These are phyloP conservation scores for Pheosia tremula DNA, from an alignment of 2,888 invertebrate species.

Conservation along the genomic window DNA sequence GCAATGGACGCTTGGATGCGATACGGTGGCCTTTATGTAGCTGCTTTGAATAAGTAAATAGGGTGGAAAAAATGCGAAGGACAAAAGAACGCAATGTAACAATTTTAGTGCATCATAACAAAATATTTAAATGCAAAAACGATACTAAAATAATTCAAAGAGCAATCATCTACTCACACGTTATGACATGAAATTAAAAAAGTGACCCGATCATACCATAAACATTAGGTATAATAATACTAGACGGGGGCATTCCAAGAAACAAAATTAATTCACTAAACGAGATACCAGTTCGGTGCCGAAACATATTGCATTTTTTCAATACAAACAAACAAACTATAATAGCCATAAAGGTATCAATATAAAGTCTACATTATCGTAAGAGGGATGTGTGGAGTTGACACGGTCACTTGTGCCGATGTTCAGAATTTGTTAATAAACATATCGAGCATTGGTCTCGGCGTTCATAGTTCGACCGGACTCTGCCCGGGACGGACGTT, in stretches of 20 bases:
- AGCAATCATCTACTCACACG: too few relatives aligned
- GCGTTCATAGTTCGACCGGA: conserved; percentile 25
- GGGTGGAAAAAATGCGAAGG: too few relatives aligned
- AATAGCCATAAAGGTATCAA: accelerated
- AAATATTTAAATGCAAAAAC: too few relatives aligned
- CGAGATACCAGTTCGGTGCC: background rate
- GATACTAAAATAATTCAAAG: too few relatives aligned
- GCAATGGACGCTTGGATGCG: too few relatives aligned
- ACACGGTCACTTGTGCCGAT: conserved; percentile 5
- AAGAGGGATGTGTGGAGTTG: conserved; percentile 5
- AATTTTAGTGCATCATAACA: too few relatives aligned
- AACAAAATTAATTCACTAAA: conserved; percentile 17
- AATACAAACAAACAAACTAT: conserved; percentile 3
- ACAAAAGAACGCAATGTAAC: too few relatives aligned
- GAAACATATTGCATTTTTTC: background rate
- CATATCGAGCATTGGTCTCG: conserved; percentile 14
- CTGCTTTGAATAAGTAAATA: too few relatives aligned
- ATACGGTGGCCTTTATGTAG: too few relatives aligned
- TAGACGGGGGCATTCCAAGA: conserved; percentile 21
- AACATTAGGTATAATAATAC: too few relatives aligned
- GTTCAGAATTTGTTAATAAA: conserved; percentile 18
- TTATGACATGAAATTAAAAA: too few relatives aligned
- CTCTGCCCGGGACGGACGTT: conserved; percentile 21
- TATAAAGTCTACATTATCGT: conserved; percentile 4
- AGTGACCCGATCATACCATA: too few relatives aligned